Evolutionary conservation across 1,140 invertebrate genomes (phyloP), one percentile per base, ranked within the genome.

Genomic region (Drosophila lacteicornis): DNA sequence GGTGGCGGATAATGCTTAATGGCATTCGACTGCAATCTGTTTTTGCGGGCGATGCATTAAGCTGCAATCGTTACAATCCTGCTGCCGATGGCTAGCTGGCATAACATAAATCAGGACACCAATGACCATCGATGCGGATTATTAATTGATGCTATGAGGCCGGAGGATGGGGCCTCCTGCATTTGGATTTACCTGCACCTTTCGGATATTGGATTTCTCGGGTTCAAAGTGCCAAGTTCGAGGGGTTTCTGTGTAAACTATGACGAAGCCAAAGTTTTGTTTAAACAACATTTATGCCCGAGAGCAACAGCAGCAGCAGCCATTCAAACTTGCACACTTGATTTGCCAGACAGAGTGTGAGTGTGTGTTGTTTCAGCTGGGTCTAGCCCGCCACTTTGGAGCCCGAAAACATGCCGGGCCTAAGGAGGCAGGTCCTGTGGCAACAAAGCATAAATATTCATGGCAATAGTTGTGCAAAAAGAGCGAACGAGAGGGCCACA

Each of bases 401-500:
- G 33, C 22, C 36, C 58, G 61, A 42, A 73, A 86, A 83, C 83
- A 79, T 75, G 69, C 38, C 46, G 5, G 46, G 56, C 36, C 36
- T 4, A 30, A 51, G 67, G 56, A 76, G 74, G 63, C 50, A 76
- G 75, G 38, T 56, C 53, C 80, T 58, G 51, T 58, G 51, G 67
- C 84, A 75, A 69, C 85, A 90, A 79, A 69, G 75, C 84, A 90
- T 88, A 88, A 88, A 88, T 88, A 88, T 88, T 88, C 84, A 88
- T 88, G 79, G 85, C 42, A 70, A 83, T 56, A 75, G 71, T 60
- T 73, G 56, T 50, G 38, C 46, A 36, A 60, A 49, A 30, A 56
- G 67, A 61, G 45, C 49, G 57, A 62, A 40, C 25, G 49, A 62
- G 62, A 62, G 45, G 75, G 47, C 56, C 43, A 61, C 59, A 69